Evolutionary conservation across 2,888 invertebrate species (phyloP).

Genomic region (Cataglyphis livida): DNA sequence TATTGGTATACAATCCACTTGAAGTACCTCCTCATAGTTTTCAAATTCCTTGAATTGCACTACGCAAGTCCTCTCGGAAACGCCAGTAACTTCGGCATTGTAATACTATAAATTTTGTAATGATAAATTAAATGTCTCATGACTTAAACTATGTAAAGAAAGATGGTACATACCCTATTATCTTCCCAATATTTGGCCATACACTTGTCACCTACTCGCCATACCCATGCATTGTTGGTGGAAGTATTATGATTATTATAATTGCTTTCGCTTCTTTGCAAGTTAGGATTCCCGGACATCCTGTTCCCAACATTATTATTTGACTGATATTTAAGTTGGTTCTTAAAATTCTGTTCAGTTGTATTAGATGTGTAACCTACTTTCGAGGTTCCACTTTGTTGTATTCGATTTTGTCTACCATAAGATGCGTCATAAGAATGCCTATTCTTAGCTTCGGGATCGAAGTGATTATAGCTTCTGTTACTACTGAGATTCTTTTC

Average conservation of each 20-base stretch:
- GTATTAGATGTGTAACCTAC: slow-evolving; percentile 64
- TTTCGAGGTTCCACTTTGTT: slow-evolving; percentile 74
- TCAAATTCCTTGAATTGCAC: slow-evolving; percentile 95
- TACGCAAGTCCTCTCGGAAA: slow-evolving; percentile 93
- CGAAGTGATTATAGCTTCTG: slow-evolving; percentile 74
- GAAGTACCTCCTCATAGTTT: slow-evolving; percentile 95
- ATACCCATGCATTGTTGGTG: slow-evolving; percentile 85
- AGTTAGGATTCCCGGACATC: slow-evolving; percentile 59
- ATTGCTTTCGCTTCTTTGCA: slow-evolving; percentile 75
- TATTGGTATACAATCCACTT: slow-evolving; percentile 92
- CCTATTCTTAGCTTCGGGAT: slow-evolving; percentile 72
- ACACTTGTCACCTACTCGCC: slow-evolving; percentile 94
- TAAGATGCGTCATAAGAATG: slow-evolving; percentile 73
- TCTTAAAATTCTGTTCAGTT: slow-evolving; percentile 76
- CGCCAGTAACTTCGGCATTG: slow-evolving; percentile 93
- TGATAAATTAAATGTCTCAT: slow-evolving; percentile 14
- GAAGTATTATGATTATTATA: slow-evolving; percentile 71
- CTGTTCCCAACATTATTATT: slow-evolving; percentile 67
- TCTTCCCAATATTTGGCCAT: slow-evolving; percentile 98
- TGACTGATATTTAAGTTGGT: slow-evolving; percentile 74
- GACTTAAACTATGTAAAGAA: not conserved
- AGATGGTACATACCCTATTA: slow-evolving; percentile 89
- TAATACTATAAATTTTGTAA: slow-evolving; percentile 89
- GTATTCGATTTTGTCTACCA: slow-evolving; percentile 75
- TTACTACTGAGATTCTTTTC: slow-evolving; percentile 69